phyloP scores from a whole-genome alignment of 2,113 vertebrate species.

The Rallus limicola region DNA sequence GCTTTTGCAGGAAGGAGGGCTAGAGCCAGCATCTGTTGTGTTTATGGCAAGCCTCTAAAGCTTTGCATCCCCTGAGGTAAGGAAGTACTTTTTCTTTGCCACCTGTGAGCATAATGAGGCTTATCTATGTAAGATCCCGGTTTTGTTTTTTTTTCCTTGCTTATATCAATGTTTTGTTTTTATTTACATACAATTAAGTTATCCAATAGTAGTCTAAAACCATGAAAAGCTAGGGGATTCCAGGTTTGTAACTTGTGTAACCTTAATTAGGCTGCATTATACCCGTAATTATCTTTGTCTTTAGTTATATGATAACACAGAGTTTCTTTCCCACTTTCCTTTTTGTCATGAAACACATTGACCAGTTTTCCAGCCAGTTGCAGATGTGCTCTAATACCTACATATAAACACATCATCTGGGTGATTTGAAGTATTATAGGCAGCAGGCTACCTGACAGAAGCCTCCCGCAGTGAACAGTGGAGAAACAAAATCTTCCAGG shows the following conservation, averaged over 20 bases:
- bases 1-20: background rate
- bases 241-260: background rate
- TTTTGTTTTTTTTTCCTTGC: background rate
- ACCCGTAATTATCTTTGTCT: background rate
- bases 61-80: background rate
- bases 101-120: background rate
- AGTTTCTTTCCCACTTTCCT: background rate
- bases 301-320: background rate
- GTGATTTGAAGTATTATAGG: background rate
- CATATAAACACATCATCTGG: background rate
- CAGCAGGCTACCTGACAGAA: background rate
- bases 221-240: background rate
- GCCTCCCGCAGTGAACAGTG: background rate
- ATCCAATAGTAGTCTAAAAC: background rate
- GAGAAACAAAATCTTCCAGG: background rate
- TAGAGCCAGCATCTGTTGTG: background rate
- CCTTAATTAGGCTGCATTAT: background rate
- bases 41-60: background rate
- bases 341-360: background rate
- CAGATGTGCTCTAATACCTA: background rate
- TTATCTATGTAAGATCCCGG: background rate
- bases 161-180: background rate
- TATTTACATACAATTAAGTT: background rate
- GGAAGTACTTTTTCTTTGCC: background rate
- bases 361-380: background rate